Base-by-base conservation (phyloP, 2,888 invertebrate genomes). In the Noctua janthina region DNA sequence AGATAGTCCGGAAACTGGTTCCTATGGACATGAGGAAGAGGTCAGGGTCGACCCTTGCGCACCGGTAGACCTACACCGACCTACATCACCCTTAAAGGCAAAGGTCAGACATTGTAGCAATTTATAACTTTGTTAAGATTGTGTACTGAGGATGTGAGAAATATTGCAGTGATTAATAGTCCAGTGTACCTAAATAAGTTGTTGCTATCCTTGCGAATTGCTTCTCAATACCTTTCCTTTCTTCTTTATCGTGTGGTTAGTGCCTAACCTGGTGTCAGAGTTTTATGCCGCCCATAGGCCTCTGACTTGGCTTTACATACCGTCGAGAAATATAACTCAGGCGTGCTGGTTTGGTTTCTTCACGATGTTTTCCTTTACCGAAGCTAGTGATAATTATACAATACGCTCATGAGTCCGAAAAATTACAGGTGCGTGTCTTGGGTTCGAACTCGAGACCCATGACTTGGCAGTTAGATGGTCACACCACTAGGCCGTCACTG, bases 11-110 rank as follows among this genome's bases (percentile, higher is more conserved):
- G 84, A 87, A 87, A 54, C 68, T 72, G 15, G 6, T 46, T 46
- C 29, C 17, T 51, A 69, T 43, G 73, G 75, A 29, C 74, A 49
- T 29, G 35, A 71, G 70, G 84, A 64, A 68, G 66, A 43, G 87
- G 87, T 84, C 84, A 84, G 59, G 87, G 87, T 49, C 29, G 4
- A 68, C 72, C 51, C 62, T 70, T 49, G 62, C 23, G 15, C 5
- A n/a, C 78, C 74, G 64, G 67, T 20, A 35, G 76, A 69, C 51
- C 64, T 74, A 35, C 62, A 49, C 43, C 15, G 84, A 75, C 87
- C 84, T 84, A 87, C 68, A 84, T 73, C 23, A 59, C 74, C 79
- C 79, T 69, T 84, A 84, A 43, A 56, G 67, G 74, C 68, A 72
- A 74, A 86, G 68, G 64, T 20, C 83, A 70, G 0, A 56, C 20